These are phyloP conservation scores for Fragum fragum DNA, from an alignment of 2,888 invertebrate genomes.

Conservation along the genomic window DNA sequence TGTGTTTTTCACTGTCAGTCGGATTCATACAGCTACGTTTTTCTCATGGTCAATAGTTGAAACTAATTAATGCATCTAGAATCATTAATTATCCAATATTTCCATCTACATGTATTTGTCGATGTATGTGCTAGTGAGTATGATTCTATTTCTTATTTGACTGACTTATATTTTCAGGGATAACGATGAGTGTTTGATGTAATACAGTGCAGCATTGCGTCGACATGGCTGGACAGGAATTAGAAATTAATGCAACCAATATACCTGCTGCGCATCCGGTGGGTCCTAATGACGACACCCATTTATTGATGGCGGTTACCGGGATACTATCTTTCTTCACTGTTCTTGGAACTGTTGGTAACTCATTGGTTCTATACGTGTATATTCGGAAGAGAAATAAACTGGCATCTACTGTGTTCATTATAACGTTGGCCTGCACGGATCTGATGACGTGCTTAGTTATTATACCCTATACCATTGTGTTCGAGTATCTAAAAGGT, in stretches of 20 bases:
- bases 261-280: slow-evolving; percentile 23
- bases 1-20: too few relatives aligned
- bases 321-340: slow-evolving; percentile 75
- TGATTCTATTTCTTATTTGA: too few relatives aligned
- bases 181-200: neutral
- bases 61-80: too few relatives aligned
- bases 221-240: slow-evolving; percentile 4
- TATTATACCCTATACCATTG: slow-evolving; percentile 80
- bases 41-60: too few relatives aligned
- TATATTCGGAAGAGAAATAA: slow-evolving; percentile 77
- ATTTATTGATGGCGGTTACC: slow-evolving; percentile 65
- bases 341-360: slow-evolving; percentile 79
- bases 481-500: slow-evolving; percentile 75
- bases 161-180: neutral
- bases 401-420: slow-evolving; percentile 81
- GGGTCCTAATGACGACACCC: slow-evolving; percentile 3
- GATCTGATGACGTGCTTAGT: slow-evolving; percentile 80
- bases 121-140: too few relatives aligned
- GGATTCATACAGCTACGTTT: too few relatives aligned
- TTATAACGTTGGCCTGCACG: slow-evolving; percentile 80
- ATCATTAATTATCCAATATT: too few relatives aligned
- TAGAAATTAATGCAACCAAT: slow-evolving; percentile 32
- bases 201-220: neutral
- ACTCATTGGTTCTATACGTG: slow-evolving; percentile 82
- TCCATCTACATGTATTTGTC: too few relatives aligned